Evolutionary conservation across 2,888 invertebrate species (phyloP), one percentile per base, ranked within the genome.

Genomic region (Aplocera efformata): DNA sequence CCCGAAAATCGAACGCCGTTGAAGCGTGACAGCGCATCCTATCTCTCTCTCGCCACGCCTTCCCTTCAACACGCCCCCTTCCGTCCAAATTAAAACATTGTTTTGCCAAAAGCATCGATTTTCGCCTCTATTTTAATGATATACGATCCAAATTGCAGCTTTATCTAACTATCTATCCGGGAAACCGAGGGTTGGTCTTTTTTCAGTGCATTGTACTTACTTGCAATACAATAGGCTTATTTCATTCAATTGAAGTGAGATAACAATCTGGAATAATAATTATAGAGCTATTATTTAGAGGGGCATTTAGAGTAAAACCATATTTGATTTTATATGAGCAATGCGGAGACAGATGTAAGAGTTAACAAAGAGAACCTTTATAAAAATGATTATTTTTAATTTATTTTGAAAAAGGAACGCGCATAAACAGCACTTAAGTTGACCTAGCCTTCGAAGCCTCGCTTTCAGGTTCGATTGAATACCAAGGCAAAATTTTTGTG

Each of bases 11-110:
- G 36, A 48, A 36, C 43, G 48, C 51, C 51, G 53, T 38, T 32
- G 27, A 52, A 55, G 48, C 13, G 48, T 50, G 50, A 49, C 43
- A 25, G 43, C 45, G 34, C 48, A 36, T 50, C 41, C 50, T 85
- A 84, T 84, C 79, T 77, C 74, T 81, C 75, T 72, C 72, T 68
- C 68, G 79, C 67, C 64, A 79, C 83, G 83, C 83, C 84, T 70
- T 75, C 67, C 59, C 56, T 53, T 43, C 36, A 58, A 67, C 83
- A 83, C 86, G 86, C 86, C 86, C 42, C 66, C 75, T 77, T 79
- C 81, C 80, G 76, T 59, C 66, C 70, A 75, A 60, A 75, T 74
- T 72, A 72, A 73, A 79, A 70, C 57, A 52, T 48, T 46, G 42
- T 49, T 20, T 32, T 34, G 47, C 32, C 40, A 48, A 42, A 47